Evolutionary conservation across 2,797 vertebrate genomes (phyloP).

Genomic region (Merluccius polli): DNA sequence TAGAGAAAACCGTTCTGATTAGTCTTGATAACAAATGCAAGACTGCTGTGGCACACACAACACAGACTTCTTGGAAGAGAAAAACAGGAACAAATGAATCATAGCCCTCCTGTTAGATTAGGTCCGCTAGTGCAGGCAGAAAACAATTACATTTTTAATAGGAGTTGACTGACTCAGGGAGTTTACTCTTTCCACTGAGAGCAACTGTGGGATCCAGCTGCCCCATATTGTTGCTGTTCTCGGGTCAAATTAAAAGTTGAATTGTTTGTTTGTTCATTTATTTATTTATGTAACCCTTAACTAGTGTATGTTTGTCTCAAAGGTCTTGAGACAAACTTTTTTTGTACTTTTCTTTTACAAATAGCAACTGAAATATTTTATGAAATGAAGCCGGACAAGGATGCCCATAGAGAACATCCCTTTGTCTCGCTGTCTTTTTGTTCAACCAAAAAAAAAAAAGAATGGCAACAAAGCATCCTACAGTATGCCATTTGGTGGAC

Average conservation of each 20-base stretch:
- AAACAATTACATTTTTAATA: background rate
- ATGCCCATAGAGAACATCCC: background rate
- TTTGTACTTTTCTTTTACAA: too few species aligned
- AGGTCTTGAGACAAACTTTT: too few species aligned
- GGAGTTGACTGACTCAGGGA: background rate
- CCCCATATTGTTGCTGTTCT: background rate
- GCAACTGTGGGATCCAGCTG: background rate
- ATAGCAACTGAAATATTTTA: background rate
- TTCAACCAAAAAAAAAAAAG: slow-evolving; percentile 1
- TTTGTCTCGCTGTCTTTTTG: slow-evolving; percentile 28
- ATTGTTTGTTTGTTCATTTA: background rate
- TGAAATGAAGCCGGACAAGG: slow-evolving; percentile 22
- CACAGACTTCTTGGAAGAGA: background rate
- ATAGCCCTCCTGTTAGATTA: background rate
- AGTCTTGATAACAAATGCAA: background rate
- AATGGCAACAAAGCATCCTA: background rate
- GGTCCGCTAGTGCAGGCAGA: background rate
- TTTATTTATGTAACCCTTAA: background rate
- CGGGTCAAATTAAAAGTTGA: background rate
- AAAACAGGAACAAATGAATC: background rate
- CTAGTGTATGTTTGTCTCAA: background rate
- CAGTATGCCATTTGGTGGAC: too few species aligned
- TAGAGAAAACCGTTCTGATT: background rate
- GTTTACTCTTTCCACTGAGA: background rate
- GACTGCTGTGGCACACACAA: background rate